Evolutionary conservation across 2,888 invertebrate genomes (phyloP).

Genomic region (Fragum sueziense): DNA sequence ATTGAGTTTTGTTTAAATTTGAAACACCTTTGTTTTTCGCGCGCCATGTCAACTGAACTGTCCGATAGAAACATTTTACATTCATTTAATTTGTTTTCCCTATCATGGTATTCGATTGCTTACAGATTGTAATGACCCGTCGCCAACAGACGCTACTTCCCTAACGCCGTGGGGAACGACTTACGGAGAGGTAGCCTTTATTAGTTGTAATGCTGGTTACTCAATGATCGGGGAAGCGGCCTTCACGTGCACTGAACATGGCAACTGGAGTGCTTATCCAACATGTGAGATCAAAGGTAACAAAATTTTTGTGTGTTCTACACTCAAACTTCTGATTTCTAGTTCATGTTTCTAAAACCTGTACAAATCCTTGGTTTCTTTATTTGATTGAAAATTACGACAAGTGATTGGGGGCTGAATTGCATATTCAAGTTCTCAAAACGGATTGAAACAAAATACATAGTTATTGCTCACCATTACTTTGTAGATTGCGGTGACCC

Average conservation of each 20-base stretch:
- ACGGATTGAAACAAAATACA: too few species aligned
- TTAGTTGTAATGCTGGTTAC: conserved; percentile 23
- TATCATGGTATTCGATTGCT: neutral
- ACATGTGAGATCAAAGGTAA: conserved; percentile 22
- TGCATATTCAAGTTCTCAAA: too few species aligned
- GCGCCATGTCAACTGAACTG: too few species aligned
- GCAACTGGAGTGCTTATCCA: conserved; percentile 10
- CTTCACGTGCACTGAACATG: neutral
- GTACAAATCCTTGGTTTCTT: neutral
- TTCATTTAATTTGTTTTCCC: too few species aligned
- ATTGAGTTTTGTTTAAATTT: too few species aligned
- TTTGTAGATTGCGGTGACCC: conserved; percentile 11
- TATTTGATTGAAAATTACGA: neutral
- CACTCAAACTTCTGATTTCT: too few species aligned
- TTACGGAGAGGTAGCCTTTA: neutral
- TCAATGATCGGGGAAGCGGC: neutral
- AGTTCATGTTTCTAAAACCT: too few species aligned
- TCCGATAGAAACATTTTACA: too few species aligned
- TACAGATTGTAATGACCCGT: conserved; percentile 11
- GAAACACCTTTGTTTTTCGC: too few species aligned
- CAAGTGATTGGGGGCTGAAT: neutral
- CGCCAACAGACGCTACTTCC: neutral
- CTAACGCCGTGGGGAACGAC: neutral
- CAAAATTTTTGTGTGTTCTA: too few species aligned
- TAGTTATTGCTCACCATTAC: too few species aligned